Evolutionary conservation across 2,797 vertebrate genomes (phyloP).

Genomic region (Tinamus major): DNA sequence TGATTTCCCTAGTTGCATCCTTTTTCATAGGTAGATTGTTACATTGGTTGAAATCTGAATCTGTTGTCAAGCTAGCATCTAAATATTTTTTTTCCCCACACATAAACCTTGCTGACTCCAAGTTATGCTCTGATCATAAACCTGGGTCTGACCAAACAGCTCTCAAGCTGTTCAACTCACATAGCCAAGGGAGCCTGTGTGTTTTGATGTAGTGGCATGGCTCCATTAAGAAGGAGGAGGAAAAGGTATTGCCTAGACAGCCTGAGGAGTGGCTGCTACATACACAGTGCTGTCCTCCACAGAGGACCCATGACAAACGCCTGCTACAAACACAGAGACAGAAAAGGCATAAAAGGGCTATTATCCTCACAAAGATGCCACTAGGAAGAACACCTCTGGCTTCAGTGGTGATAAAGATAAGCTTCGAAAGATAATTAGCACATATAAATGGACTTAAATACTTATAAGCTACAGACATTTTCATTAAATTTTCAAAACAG

Average conservation of each 20-base stretch:
- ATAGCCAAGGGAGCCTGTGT: background rate
- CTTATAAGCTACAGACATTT: background rate
- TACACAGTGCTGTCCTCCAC: background rate
- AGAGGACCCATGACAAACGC: background rate
- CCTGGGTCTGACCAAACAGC: background rate
- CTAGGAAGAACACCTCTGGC: background rate
- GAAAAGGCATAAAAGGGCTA: background rate
- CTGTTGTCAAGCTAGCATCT: conserved; percentile 23
- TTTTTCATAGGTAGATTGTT: conserved; percentile 25
- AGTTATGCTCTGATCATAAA: background rate
- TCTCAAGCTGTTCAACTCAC: background rate
- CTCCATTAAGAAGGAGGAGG: background rate
- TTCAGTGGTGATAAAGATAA: background rate
- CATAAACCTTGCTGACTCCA: background rate
- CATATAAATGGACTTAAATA: background rate
- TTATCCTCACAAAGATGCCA: background rate
- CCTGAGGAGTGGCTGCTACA: background rate
- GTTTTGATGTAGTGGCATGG: background rate
- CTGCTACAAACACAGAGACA: background rate
- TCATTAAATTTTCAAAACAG: background rate
- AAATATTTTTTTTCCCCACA: conserved; percentile 46
- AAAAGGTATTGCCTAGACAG: background rate
- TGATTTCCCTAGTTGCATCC: conserved; percentile 40
- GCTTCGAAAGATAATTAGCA: background rate
- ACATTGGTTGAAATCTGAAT: conserved; percentile 22